Percentiles rank a stretch among this genome's conserved stretches.
phyloP scores from a whole-genome alignment of 2,888 invertebrate genomes.

The Drosophila anomelani region DNA sequence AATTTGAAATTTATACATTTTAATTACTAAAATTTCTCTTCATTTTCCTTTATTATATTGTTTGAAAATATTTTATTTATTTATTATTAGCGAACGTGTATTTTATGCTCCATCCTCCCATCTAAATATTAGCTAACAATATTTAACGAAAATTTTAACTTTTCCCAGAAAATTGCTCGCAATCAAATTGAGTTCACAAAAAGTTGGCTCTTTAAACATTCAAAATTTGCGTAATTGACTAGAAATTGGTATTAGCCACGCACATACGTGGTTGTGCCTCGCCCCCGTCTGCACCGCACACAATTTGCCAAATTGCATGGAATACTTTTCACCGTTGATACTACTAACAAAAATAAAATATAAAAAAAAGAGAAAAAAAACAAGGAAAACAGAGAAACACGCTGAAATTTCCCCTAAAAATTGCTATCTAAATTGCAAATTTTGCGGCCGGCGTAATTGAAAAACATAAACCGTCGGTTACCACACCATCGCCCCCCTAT shows the following conservation, averaged over 20 bases:
- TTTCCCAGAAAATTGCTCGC: constrained; percentile 12
- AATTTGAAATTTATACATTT: background rate
- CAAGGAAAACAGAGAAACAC: constrained; percentile 20
- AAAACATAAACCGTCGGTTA: constrained; percentile 52
- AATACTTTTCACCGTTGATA: constrained; percentile 21
- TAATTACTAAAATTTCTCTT: background rate
- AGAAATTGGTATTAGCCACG: constrained; percentile 40
- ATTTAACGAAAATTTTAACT: constrained; percentile 17
- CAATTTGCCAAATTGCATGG: constrained; percentile 55
- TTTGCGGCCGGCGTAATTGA: constrained; percentile 70
- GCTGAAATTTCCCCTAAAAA: constrained; percentile 33
- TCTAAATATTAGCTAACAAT: constrained; percentile 13
- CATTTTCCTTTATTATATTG: background rate
- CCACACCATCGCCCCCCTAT: background rate
- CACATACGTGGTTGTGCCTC: constrained; percentile 23
- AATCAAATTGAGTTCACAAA: constrained; percentile 30
- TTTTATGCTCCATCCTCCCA: background rate
- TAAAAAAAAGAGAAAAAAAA: background rate
- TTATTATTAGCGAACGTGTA: background rate
- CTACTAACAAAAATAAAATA: constrained; percentile 21
- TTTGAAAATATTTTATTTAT: background rate
- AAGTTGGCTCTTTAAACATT: constrained; percentile 37
- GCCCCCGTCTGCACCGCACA: background rate
- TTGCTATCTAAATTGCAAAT: constrained; percentile 76
- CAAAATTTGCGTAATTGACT: constrained; percentile 48